Base-by-base conservation (phyloP, 2,888 invertebrate species). In the Pristionchus exspectatus region DNA sequence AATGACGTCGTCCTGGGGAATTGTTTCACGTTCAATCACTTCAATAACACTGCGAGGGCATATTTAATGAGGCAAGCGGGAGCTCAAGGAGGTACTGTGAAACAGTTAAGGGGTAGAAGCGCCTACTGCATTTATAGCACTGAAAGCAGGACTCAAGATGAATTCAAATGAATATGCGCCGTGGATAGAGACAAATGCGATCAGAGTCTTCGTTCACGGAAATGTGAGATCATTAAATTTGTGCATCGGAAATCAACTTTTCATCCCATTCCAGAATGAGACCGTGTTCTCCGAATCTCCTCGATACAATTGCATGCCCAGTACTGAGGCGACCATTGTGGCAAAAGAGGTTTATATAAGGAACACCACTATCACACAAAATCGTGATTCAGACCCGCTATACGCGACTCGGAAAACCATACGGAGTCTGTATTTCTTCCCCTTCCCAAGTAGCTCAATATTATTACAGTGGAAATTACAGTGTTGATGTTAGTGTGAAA, bases 401-500 rank as follows among this genome's bases (percentile, higher is more conserved):
- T 77, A 87, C 87, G 10, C 89, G 91, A 2, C 90, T 92, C 9
- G 90, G 90, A n/a, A 89, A 90, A 0, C 54, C 56, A 1, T 92
- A 92, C 69, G 92, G 92, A 30, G 66, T 50, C 7, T 92, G 92
- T 69, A 88, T 91, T 14, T 74, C 83, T 1, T 27, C 30, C 18
- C 88, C 86, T 33, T 54, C 38, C 18, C 90, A 92, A 86, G 92
- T 92, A 16, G 90, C 81, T 7, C 83, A 89, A 0, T 92, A 92
- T 84, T 92, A 91, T 74, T 92, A 92, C 83, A n/a, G 74, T 1
- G 92, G 92, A 44, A 72, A 44, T 18, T 92, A 92, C 87, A 91
- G 90, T 14, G 88, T 88, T 18, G 90, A 91, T 66, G 92, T 92
- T 30, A 86, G 90, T 77, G 14, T 44, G 74, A n/a, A 44, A 44